phyloP scores from a whole-genome alignment of 1,140 invertebrate species.

The Drosophila sucinea region DNA sequence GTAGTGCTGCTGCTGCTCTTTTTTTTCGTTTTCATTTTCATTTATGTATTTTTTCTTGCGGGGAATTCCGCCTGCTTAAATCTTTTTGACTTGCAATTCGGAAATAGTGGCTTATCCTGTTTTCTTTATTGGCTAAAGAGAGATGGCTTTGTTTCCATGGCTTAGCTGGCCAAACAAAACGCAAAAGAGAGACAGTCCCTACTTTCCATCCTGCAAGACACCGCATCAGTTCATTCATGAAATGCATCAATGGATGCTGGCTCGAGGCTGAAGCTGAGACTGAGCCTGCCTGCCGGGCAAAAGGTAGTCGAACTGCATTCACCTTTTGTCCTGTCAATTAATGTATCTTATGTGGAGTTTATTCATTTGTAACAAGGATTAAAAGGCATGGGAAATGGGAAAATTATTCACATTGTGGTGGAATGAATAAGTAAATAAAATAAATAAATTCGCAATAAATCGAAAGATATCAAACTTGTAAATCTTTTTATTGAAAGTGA shows the following conservation, averaged over 20 bases:
- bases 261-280: neutral
- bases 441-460: too few relatives aligned
- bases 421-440: neutral
- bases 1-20: slow-evolving; percentile 49
- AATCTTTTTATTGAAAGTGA: too few relatives aligned
- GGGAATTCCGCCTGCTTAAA: slow-evolving; percentile 81
- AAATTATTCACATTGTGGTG: neutral
- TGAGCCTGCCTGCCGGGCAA: slow-evolving; percentile 45
- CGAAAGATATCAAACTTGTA: too few relatives aligned
- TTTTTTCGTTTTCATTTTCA: slow-evolving; percentile 22
- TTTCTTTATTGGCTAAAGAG: slow-evolving; percentile 79
- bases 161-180: slow-evolving; percentile 69
- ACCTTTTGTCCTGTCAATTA: slow-evolving; percentile 32
- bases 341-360: slow-evolving; percentile 27
- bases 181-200: neutral
- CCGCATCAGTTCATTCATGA: slow-evolving; percentile 51
- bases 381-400: neutral
- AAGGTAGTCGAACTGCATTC: slow-evolving; percentile 17
- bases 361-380: slow-evolving; percentile 17
- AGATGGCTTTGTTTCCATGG: slow-evolving; percentile 63
- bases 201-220: neutral
- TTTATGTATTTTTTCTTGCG: slow-evolving; percentile 39
- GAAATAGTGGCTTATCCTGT: slow-evolving; percentile 80
- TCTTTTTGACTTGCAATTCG: slow-evolving; percentile 80
- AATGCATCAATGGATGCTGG: slow-evolving; percentile 31